Conservation (phyloP, 2,113 vertebrate genomes). For the Chlamydotis undulata region DNA sequence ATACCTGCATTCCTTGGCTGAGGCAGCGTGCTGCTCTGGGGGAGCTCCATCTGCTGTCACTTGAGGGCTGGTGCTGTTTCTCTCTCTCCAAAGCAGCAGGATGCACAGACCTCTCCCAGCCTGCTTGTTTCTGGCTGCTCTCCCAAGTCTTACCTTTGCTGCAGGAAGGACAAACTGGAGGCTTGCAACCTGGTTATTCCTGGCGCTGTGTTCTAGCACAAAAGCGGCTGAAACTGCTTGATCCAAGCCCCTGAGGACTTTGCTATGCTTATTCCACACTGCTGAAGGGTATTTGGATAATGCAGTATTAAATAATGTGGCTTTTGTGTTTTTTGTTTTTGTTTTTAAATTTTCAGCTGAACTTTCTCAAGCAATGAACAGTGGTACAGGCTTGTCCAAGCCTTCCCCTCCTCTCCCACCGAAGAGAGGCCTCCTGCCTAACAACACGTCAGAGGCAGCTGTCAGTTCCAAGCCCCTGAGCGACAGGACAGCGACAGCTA, state of each 20-base stretch:
- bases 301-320: background rate
- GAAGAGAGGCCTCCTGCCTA: conserved; percentile 86
- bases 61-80: background rate
- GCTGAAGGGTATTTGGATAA: background rate
- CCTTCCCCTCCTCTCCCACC: conserved; percentile 94
- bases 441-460: conserved; percentile 58
- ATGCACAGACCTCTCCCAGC: background rate
- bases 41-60: conserved; percentile 14
- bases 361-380: conserved; percentile 81
- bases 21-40: background rate
- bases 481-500: conserved; percentile 36
- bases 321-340: background rate
- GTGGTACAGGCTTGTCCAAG: conserved; percentile 78
- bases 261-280: rapidly evolving
- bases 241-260: background rate
- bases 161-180: background rate
- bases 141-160: background rate
- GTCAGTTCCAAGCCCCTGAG: conserved; percentile 51
- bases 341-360: conserved; percentile 80
- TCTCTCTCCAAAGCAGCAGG: background rate
- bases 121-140: background rate
- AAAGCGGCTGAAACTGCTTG: background rate
- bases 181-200: background rate
- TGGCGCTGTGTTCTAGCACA: background rate
- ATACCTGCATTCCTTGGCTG: background rate